Evolutionary conservation across 2,113 vertebrate genomes (phyloP), one percentile per base, ranked within the genome.

Genomic region (Uria aalge): DNA sequence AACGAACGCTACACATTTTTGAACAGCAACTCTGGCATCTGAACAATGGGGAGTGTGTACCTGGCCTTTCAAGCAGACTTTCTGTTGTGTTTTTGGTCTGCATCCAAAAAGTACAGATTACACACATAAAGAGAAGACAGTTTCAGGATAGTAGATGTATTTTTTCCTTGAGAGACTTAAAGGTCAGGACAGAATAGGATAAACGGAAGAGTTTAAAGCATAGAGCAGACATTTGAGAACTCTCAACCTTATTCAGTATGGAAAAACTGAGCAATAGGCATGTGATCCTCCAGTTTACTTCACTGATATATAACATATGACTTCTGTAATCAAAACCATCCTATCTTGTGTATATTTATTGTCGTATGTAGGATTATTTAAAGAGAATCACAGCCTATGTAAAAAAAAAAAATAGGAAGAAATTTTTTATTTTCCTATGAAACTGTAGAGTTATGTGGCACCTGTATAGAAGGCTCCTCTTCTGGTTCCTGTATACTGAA

Each of bases 401-500:
- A 40, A 40, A 48, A 55, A 45, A 43, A 45, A 45, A 43, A 66
- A 67, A 64, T 2, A 9, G 23, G 43, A 77, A 36, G 5, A 22
- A 12, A 15, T 9, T 63, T 73, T 21, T 62, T n/a, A 20, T 55
- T 91, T 68, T 68, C 81, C 60, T 48, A 15, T 57, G 64, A 68
- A 66, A 75, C 2, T n/a, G n/a, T 12, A 79, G 85, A 73, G 55
- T 66, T 76, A 34, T 21, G n/a, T 7, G 29, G 48, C 98, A 99
- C 99, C 99, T 99, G 99, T 81, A 98, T 88, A 67, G 97, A 57
- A 6, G 97, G 93, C 85, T 99, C 99, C 95, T 99, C 99, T 94
- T 99, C 99, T 50, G 98, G 97, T 63, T 99, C 99, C 97, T 99
- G 99, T 43, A 99, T 96, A 62, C 98, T 99, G 96, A 99, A 99